These are phyloP conservation scores for Steatornis caripensis DNA, from an alignment of 2,113 vertebrate genomes.

Conservation along the genomic window DNA sequence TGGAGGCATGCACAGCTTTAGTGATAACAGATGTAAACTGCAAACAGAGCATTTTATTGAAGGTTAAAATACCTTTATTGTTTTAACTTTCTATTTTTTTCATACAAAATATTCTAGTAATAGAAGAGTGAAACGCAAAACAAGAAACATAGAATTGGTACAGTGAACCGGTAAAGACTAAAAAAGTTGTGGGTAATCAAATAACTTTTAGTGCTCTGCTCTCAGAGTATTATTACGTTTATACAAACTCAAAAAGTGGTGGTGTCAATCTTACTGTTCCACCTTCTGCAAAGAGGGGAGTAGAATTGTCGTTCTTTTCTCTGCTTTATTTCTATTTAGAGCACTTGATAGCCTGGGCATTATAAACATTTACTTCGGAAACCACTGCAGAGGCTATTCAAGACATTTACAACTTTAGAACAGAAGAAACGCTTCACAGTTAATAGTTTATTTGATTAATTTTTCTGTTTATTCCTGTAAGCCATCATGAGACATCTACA, in stretches of 20 bases:
- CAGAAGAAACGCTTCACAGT: not conserved
- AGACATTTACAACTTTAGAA: not conserved
- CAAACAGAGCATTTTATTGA: not conserved
- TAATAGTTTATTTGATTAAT: not conserved
- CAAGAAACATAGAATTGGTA: not conserved
- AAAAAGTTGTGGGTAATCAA: not conserved
- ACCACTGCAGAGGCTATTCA: not conserved
- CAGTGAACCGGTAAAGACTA: not conserved
- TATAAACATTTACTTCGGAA: not conserved
- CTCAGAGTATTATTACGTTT: not conserved
- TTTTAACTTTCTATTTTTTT: not conserved
- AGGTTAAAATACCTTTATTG: not conserved
- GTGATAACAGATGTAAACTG: not conserved
- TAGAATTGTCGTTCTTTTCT: not conserved
- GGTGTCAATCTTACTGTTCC: not conserved
- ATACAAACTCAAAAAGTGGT: not conserved
- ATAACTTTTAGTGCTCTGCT: not conserved
- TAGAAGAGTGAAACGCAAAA: not conserved
- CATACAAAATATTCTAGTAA: not conserved
- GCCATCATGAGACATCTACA: not conserved
- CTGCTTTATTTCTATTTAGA: not conserved
- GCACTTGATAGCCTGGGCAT: no score
- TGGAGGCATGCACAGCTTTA: not conserved
- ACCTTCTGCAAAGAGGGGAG: not conserved
- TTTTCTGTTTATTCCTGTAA: not conserved